A percentile compares a stretch with the other conserved stretches of the same genome.
These are phyloP conservation scores for Drosophila leonis DNA, from an alignment of 2,888 invertebrate genomes.

Conservation along the genomic window DNA sequence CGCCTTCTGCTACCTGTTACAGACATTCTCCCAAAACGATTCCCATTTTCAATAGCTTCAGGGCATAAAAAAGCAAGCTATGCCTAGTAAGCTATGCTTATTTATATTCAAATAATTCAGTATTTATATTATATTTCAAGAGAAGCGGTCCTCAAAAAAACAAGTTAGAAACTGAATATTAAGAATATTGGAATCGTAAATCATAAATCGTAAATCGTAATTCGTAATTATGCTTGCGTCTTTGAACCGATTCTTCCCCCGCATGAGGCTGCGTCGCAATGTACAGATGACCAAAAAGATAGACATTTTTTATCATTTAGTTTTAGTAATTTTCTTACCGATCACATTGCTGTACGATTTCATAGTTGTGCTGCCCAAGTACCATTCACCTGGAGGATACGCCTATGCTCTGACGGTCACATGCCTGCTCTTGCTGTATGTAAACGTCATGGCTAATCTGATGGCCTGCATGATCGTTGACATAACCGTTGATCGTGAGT, in stretches of 20 bases:
- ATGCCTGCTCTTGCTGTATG: neutral
- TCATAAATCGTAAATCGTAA: neutral
- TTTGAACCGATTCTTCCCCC: neutral
- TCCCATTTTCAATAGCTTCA: too few species aligned
- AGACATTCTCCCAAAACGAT: too few species aligned
- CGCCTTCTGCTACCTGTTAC: too few species aligned
- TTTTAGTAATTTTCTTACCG: neutral
- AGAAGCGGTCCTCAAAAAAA: neutral
- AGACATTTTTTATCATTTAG: neutral
- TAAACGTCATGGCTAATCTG: neutral
- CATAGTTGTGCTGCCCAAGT: conserved; percentile 3
- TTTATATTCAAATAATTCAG: neutral
- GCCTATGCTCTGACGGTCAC: neutral
- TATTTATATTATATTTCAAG: neutral
- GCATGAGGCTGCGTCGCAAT: neutral
- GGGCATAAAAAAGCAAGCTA: too few species aligned
- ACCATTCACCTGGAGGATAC: neutral
- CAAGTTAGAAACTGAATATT: neutral
- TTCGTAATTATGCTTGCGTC: neutral
- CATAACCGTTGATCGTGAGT: conserved; percentile 2
- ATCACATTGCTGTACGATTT: neutral
- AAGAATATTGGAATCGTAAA: neutral
- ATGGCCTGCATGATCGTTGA: neutral
- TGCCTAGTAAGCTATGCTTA: neutral
- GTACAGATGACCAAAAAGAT: neutral